Conservation (phyloP, 2,113 vertebrate genomes). For the Rynchops niger region DNA sequence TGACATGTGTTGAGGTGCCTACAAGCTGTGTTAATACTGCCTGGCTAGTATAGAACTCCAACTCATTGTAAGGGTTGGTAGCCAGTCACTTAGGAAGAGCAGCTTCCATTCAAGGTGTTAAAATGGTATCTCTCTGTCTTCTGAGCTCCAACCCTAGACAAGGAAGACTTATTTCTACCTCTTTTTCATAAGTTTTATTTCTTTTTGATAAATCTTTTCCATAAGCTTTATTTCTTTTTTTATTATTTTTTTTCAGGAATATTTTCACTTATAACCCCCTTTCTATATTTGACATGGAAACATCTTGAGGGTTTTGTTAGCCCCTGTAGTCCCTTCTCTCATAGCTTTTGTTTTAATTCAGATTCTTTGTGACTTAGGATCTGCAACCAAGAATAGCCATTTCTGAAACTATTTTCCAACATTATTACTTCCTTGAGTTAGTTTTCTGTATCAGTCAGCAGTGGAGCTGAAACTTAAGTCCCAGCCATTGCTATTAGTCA, state of each 20-base stretch:
- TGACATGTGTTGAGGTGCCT: background rate
- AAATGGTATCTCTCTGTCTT: background rate
- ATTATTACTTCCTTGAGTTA: background rate
- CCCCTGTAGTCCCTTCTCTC: background rate
- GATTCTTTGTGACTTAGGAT: background rate
- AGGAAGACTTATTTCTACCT: background rate
- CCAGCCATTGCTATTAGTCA: background rate
- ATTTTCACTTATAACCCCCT: accelerated
- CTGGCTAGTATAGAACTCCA: background rate
- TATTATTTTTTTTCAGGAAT: background rate
- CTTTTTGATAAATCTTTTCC: background rate
- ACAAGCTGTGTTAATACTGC: background rate
- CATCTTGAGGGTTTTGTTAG: background rate
- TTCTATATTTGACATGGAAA: background rate
- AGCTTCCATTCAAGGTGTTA: background rate
- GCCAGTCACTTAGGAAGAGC: background rate
- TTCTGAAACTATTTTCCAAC: background rate
- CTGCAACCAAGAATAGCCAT: background rate
- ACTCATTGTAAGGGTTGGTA: background rate
- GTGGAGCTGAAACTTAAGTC: background rate
- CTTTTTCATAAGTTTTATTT: background rate
- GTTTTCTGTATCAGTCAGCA: background rate
- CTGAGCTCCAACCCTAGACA: background rate
- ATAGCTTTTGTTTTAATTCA: background rate
- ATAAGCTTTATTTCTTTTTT: background rate